Percentiles rank a stretch among this genome's conserved stretches.
Conservation (phyloP, 1,140 invertebrate genomes). For the Chironomus tepperi region DNA sequence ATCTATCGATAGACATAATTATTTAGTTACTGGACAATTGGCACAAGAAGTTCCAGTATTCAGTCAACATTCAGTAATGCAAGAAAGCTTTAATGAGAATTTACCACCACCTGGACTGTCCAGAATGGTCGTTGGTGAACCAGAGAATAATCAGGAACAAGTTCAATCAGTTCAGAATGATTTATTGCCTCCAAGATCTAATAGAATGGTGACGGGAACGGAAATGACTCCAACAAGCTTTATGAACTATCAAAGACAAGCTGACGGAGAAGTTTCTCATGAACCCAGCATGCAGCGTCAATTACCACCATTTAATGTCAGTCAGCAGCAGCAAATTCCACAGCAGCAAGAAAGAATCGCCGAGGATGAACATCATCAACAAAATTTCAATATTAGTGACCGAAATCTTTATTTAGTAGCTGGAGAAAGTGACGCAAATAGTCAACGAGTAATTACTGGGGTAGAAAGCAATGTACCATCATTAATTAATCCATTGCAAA, state of each 20-base stretch:
- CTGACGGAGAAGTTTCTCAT: constrained; percentile 37
- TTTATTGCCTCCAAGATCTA: constrained; percentile 44
- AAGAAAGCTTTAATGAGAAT: constrained; percentile 27
- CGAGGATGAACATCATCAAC: background rate
- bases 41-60: constrained; percentile 41
- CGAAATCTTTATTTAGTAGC: constrained; percentile 31
- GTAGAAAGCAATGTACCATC: constrained; percentile 32
- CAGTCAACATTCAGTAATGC: constrained; percentile 28
- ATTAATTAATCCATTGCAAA: constrained; percentile 10
- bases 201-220: constrained; percentile 48
- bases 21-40: constrained; percentile 60
- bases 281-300: background rate
- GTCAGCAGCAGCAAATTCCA: constrained; percentile 14
- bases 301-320: background rate
- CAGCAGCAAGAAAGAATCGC: background rate
- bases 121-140: constrained; percentile 54
- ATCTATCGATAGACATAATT: constrained; percentile 58
- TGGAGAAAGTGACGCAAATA: constrained; percentile 29
- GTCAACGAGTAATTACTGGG: constrained; percentile 43
- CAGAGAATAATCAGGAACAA: constrained; percentile 47
- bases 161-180: constrained; percentile 43
- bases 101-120: constrained; percentile 51
- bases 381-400: constrained; percentile 28
- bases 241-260: constrained; percentile 34
- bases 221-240: constrained; percentile 17